Evolutionary conservation across 2,888 invertebrate species (phyloP).

Genomic region (Mimas tiliae): DNA sequence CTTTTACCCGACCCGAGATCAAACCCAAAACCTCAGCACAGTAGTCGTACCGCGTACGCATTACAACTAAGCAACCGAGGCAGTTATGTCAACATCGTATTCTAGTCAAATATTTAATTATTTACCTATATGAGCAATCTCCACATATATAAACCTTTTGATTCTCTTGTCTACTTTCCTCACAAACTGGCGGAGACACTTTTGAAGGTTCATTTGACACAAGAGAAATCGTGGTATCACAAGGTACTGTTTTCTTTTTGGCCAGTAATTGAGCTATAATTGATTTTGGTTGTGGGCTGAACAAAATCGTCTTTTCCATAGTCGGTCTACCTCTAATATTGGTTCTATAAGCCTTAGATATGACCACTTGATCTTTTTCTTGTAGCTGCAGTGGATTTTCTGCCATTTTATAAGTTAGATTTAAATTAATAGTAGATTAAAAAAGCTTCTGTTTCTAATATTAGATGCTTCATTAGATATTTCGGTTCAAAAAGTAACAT

Average conservation of each 20-base stretch:
- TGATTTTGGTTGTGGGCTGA: constrained; percentile 68
- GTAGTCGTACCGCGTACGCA: no score
- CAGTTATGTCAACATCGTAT: no score
- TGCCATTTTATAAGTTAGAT: constrained; percentile 35
- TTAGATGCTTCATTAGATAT: no score
- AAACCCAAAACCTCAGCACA: no score
- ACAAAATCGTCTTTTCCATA: constrained; percentile 51
- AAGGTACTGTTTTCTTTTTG: constrained; percentile 42
- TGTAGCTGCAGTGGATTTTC: constrained; percentile 55
- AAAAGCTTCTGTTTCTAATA: no score
- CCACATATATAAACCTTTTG: not conserved
- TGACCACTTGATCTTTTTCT: constrained; percentile 21
- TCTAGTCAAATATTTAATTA: not conserved
- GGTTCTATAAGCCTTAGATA: constrained; percentile 28
- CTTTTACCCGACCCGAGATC: no score
- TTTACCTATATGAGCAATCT: constrained; percentile 11
- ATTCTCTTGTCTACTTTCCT: not conserved
- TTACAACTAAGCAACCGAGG: no score
- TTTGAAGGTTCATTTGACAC: constrained; percentile 19
- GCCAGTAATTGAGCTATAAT: constrained; percentile 61
- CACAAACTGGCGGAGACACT: not conserved
- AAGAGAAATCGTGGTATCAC: constrained; percentile 29
- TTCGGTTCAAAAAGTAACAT: no score
- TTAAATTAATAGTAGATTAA: not conserved
- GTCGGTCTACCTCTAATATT: constrained; percentile 64